phyloP scores from a whole-genome alignment of 2,888 invertebrate genomes.

The Eutolmus rufibarbis region DNA sequence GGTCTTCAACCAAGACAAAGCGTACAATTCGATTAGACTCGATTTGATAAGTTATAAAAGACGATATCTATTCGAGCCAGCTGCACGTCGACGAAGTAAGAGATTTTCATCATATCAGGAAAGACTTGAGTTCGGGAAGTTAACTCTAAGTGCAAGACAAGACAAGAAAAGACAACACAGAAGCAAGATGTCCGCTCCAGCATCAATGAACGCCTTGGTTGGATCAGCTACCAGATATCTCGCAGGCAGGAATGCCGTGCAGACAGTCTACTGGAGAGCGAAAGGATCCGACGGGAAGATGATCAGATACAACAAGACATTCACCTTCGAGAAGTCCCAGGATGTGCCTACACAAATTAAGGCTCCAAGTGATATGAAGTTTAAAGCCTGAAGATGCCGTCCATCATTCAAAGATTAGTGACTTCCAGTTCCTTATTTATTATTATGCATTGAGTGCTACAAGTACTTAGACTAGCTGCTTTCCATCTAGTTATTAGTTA shows the following conservation, averaged over 20 bases:
- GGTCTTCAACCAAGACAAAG: not conserved
- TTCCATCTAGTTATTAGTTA: not conserved
- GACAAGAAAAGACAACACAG: not conserved
- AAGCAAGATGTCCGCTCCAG: constrained; percentile 10
- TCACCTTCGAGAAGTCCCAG: constrained; percentile 1
- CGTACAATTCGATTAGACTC: not conserved
- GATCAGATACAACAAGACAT: constrained; percentile 28
- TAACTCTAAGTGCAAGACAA: not conserved
- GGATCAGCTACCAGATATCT: constrained; percentile 77
- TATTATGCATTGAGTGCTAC: not conserved
- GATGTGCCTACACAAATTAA: not conserved
- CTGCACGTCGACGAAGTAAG: not conserved
- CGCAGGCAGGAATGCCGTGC: constrained; percentile 76
- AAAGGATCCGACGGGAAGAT: constrained; percentile 57
- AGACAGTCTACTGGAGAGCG: constrained; percentile 79
- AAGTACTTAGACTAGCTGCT: constrained; percentile 9
- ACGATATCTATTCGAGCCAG: not conserved
- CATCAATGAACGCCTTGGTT: constrained; percentile 62
- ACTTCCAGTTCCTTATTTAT: not conserved
- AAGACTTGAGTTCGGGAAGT: not conserved
- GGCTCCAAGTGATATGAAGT: constrained; percentile 10
- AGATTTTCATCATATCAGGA: not conserved
- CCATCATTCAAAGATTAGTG: not conserved
- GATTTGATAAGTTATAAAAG: not conserved
- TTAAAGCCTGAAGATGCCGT: not conserved